Base-by-base conservation (phyloP, 1,140 invertebrate species). In the Caenorhabditis inopinata region DNA sequence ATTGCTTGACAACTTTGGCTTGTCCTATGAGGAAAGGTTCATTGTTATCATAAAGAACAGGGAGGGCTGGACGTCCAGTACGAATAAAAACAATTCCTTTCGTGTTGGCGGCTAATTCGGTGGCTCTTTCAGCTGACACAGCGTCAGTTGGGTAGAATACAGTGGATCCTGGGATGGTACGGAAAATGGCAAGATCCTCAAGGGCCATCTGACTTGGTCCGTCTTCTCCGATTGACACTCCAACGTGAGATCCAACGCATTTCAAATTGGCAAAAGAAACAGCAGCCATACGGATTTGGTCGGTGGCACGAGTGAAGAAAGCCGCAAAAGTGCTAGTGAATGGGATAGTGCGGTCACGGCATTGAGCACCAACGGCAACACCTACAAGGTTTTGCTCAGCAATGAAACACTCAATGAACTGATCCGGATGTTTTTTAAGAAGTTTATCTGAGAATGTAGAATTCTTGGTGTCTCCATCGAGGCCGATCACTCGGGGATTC, bases 231-330 rank as follows among this genome's bases (percentile, higher is more conserved):
- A 92, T 92, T 84, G 95, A 96, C 29, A 98, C 93, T 76, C 97
- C 97, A 89, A 94, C 95, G 90, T 99, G 97, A 9, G 96, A 98
- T 14, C 92, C 92, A 83, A 92, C 94, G 89, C 97, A 96, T 89
- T 99, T 99, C 1, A 96, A 93, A 89, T 99, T 98, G 0, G 94
- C 94, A 91, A 98, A 95, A 38, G 96, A 98, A 86, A 99, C 97
- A 18, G 97, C 97, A 51, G 94, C 97, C 96, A 99, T 99, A 80
- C 97, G 93, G 85, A 99, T 94, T 91, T 96, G 95, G 91, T 99
- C 97, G 90, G 94, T 97, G 58, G 95, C 94, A 86, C 96, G 92
- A 0, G 95, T 94, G 86, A 99, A 95, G 92, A 99, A 99, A 5
- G 95, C 94, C 51, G 96, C 96, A 91, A 99, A 99, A 1, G 97